Evolutionary conservation across 2,113 vertebrate species (phyloP).

Genomic region (Corydoras maculifer): DNA sequence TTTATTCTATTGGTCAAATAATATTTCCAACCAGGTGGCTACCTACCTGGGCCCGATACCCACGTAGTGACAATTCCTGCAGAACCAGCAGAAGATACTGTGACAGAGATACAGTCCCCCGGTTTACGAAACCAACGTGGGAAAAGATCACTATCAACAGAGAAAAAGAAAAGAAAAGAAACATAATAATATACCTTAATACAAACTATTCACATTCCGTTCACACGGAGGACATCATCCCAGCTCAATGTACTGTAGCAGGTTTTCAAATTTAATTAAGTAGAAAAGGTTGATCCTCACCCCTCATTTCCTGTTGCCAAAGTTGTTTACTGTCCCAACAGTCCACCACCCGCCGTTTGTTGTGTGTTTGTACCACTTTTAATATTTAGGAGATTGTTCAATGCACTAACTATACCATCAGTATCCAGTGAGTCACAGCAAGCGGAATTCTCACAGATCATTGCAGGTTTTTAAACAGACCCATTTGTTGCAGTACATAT

Average conservation of each 20-base stretch:
- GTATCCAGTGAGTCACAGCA: constrained; percentile 20
- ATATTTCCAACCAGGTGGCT: constrained; percentile 88
- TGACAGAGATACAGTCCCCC: constrained; percentile 70
- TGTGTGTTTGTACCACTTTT: constrained; percentile 65
- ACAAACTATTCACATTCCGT: constrained; percentile 21
- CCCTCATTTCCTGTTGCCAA: constrained; percentile 49
- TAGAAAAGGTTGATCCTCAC: constrained; percentile 41
- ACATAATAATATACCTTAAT: constrained; percentile 55
- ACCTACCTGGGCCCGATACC: constrained; percentile 82
- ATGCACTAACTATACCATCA: constrained; percentile 55
- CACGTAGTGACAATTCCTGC: constrained; percentile 84
- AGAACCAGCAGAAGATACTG: constrained; percentile 80
- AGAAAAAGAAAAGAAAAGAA: constrained; percentile 63
- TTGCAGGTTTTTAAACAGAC: constrained; percentile 29
- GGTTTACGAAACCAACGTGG: constrained; percentile 73
- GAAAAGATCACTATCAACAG: constrained; percentile 79
- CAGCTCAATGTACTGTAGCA: constrained; percentile 10
- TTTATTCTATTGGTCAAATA: constrained; percentile 81
- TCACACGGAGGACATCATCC: constrained; percentile 21
- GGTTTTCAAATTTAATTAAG: constrained; percentile 45
- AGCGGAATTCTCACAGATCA: constrained; percentile 24
- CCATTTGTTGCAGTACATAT: constrained; percentile 45
- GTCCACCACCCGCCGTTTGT: constrained; percentile 53
- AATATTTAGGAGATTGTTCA: constrained; percentile 58
- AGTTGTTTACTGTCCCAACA: constrained; percentile 63